Percentiles rank a stretch among this genome's conserved stretches.
phyloP scores from a whole-genome alignment of 2,888 invertebrate species.

The Microctonus brassicae region DNA sequence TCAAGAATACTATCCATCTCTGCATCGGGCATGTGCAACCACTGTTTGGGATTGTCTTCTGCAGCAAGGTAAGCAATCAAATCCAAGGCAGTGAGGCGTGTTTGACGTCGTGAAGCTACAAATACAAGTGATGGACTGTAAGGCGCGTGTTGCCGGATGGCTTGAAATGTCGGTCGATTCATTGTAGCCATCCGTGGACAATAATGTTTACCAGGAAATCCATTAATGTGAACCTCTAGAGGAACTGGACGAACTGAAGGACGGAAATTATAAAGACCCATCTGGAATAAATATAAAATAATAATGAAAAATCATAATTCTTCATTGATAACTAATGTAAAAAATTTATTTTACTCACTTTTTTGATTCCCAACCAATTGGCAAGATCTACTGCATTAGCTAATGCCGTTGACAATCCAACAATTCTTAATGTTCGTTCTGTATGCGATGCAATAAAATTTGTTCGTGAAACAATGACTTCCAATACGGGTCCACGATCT shows the following conservation, averaged over 20 bases:
- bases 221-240: constrained; percentile 92
- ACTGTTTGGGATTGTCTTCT: constrained; percentile 94
- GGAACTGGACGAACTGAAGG: constrained; percentile 98
- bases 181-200: constrained; percentile 99
- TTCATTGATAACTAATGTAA: too few relatives aligned
- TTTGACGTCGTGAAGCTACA: constrained; percentile 97
- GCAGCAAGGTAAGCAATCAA: constrained; percentile 91
- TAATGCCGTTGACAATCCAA: constrained; percentile 96
- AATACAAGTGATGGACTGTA: constrained; percentile 92
- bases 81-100: constrained; percentile 95
- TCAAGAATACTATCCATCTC: constrained; percentile 85
- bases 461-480: constrained; percentile 97
- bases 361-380: constrained; percentile 92
- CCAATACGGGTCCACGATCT: constrained; percentile 90
- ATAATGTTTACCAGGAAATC: constrained; percentile 98
- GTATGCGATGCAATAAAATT: constrained; percentile 96
- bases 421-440: constrained; percentile 83
- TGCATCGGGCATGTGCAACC: constrained; percentile 88
- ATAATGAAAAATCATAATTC: background rate
- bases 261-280: constrained; percentile 97
- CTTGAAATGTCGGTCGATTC: constrained; percentile 98
- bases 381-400: constrained; percentile 98
- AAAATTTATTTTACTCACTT: too few relatives aligned
- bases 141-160: constrained; percentile 93
- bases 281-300: constrained; percentile 49